Evolutionary conservation across 2,113 vertebrate genomes (phyloP).

Genomic region (Triplophysa tibetana): DNA sequence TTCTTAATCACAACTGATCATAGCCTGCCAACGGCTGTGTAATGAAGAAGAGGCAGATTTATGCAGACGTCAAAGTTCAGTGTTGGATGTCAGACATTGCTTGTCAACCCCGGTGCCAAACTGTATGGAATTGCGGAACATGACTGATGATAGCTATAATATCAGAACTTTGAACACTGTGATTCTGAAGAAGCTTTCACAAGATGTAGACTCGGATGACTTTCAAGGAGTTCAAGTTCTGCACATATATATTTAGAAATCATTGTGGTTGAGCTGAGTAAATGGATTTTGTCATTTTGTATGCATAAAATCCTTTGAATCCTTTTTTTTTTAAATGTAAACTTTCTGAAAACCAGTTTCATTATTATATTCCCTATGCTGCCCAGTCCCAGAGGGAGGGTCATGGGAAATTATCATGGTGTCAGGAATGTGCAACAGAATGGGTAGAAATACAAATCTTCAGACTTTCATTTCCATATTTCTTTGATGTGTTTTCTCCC

Average conservation of each 20-base stretch:
- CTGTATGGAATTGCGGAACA: background rate
- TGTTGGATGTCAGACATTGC: conserved; percentile 22
- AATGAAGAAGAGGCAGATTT: conserved; percentile 19
- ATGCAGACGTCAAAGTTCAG: conserved; percentile 11
- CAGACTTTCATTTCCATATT: conserved; percentile 4
- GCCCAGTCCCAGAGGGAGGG: background rate
- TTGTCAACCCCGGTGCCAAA: background rate
- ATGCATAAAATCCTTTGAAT: background rate
- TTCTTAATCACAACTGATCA: conserved; percentile 5
- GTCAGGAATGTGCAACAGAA: background rate
- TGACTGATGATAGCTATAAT: background rate
- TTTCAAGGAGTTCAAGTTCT: background rate
- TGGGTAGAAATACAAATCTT: background rate
- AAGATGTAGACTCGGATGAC: background rate
- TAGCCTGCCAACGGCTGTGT: conserved; percentile 1
- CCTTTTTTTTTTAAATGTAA: background rate
- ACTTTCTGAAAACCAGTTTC: no score
- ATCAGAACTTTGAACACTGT: conserved; percentile 5
- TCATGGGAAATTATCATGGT: background rate
- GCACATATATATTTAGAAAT: background rate
- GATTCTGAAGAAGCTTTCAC: conserved; percentile 22
- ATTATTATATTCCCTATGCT: background rate
- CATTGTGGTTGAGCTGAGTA: no score
- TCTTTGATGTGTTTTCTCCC: background rate
- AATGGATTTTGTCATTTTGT: background rate